Base-by-base conservation (phyloP, 2,888 invertebrate genomes). In the Acanthosepion lycidas region DNA sequence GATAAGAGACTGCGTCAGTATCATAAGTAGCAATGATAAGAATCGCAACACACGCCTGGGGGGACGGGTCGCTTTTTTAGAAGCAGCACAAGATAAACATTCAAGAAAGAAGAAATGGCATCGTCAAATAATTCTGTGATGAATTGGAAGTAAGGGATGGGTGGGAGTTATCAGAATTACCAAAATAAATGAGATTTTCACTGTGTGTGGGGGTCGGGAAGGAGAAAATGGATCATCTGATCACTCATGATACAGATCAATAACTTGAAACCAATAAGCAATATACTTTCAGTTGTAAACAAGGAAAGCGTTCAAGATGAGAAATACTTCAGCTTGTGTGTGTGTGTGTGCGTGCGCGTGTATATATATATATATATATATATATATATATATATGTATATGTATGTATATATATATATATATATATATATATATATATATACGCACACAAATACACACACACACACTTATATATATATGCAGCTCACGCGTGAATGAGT, bases 381-480 rank as follows among this genome's bases (percentile, higher is more conserved):
- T 49, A 92, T 92, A 92, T 92, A 92, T 92, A 92, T 92, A 92
- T 48, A 92, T 92, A 92, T 92, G 48, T 92, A 92, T 92, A 91
- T 92, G 48, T 42, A 33, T 92, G 48, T 92, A 48, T 49, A 92
- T 92, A 42, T 33, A 33, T 33, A 33, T 92, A 48, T 92, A 48
- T 28, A 92, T 92, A 51, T 92, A 92, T 0, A 92, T 12, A 92
- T 26, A 48, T 26, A 92, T 49, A 33, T 1, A 33, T 33, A 33
- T 1, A 33, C 33, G 1, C 33, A 33, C 33, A 33, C 33, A 33
- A 0, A 33, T 1, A 33, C 33, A 33, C 33, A 91, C 20, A n/a
- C 20, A 91, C n/a, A 91, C 20, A n/a, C 42, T 42, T 91, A 91
- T 91, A n/a, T 12, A 91, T 91, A n/a, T 91, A n/a, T 33, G n/a